Percentiles rank a stretch among this genome's conserved stretches.
phyloP scores from a whole-genome alignment of 2,113 vertebrate genomes.

The Esox niger region DNA sequence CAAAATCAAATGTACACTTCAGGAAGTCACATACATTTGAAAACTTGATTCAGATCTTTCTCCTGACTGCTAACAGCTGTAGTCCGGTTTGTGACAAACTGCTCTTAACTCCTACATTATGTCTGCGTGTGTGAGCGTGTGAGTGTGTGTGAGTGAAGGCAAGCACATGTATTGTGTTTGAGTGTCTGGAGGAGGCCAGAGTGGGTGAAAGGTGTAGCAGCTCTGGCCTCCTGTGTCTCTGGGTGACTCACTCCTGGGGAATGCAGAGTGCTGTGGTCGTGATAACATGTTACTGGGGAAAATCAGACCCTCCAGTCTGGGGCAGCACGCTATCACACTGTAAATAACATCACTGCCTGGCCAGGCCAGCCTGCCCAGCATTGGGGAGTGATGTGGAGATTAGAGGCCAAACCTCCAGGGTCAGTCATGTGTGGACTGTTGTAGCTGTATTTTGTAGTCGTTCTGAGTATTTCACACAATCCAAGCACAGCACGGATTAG shows the following conservation, averaged over 20 bases:
- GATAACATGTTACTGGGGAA: conserved; percentile 67
- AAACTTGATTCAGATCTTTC: no score
- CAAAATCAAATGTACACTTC: neutral
- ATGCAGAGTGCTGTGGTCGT: conserved; percentile 52
- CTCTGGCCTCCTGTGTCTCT: conserved; percentile 35
- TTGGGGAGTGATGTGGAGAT: conserved; percentile 37
- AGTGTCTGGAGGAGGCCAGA: conserved; percentile 6
- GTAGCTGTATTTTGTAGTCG: neutral
- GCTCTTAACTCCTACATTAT: conserved; percentile 18
- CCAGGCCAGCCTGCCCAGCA: conserved; percentile 31
- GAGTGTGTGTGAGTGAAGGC: conserved; percentile 12
- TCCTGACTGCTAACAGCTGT: no score
- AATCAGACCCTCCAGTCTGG: conserved; percentile 52
- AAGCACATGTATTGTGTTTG: conserved; percentile 23
- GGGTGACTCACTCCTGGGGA: conserved; percentile 64
- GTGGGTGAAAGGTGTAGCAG: conserved; percentile 49
- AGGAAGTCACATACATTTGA: no score
- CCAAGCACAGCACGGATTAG: conserved; percentile 51
- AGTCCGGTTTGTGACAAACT: neutral
- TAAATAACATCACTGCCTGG: conserved; percentile 50
- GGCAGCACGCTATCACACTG: conserved; percentile 46
- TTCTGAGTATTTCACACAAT: conserved; percentile 44
- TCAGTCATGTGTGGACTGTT: conserved; percentile 45
- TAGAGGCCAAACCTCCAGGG: conserved; percentile 46
- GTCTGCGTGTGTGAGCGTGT: conserved; percentile 9